Base-by-base conservation (phyloP, 2,113 vertebrate species). In the Xiphophorus couchianus region DNA sequence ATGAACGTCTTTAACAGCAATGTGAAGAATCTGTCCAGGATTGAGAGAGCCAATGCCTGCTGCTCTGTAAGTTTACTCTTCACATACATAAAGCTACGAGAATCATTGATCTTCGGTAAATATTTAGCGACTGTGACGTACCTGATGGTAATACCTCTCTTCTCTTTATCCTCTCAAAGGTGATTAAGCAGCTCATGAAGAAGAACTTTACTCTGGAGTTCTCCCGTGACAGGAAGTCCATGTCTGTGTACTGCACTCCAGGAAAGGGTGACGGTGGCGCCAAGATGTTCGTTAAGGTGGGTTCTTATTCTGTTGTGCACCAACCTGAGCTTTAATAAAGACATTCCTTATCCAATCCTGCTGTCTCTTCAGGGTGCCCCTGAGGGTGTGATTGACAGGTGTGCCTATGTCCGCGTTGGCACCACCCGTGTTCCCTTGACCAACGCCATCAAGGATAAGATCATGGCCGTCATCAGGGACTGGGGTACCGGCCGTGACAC, bases 1-100 rank as follows among this genome's bases (percentile, higher is more conserved):
- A 98, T 98, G 97, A 98, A 98, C 1, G 97, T 98, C 51, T 98
- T 98, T 91, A 96, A 95, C 93, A 96, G 95, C 0, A 96, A 97
- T 0, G 95, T 97, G 62, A 94, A 94, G 1, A 91, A 76, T 76
- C 92, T 97, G 84, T 96, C 96, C 5, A 96, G 96, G 84, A 96
- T 96, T 85, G 97, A 98, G 63, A 89, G 96, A 3, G 96, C 97
- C 74, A 96, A 97, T 1, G 91, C 96, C 33, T 97, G 96, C 92
- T 97, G 96, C 83, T 73, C 92, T 7, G 96, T 98, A 87, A 96
- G 97, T 39, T 44, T 78, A 15, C 42, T 44, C 42, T 44, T 44
- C 42, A 44, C 42, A 44, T 17, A 17, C 42, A 1, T 15, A 17
- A 96, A 97, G 70, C 42, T 44, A 44, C 14, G 8, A 28, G 22